Evolutionary conservation across 2,797 vertebrate species (phyloP).

Genomic region (Fundulus diaphanus): DNA sequence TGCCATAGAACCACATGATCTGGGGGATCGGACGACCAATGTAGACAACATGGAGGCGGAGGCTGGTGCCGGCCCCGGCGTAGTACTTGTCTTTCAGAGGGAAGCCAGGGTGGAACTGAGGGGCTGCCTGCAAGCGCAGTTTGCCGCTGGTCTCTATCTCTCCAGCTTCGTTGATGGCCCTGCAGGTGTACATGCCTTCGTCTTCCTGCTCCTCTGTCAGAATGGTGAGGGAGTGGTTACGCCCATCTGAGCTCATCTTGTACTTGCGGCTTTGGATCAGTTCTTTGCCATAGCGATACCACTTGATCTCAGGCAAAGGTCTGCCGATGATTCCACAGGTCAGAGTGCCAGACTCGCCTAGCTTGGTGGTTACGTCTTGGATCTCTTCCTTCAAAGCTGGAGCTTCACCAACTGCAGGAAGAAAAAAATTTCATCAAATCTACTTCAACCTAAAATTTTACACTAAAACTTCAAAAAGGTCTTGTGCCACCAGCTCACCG

Average conservation of each 20-base stretch:
- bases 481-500: conserved; percentile 79
- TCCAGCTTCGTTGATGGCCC: conserved; percentile 93
- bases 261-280: conserved; percentile 97
- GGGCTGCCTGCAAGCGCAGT: conserved; percentile 91
- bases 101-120: conserved; percentile 96
- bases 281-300: conserved; percentile 97
- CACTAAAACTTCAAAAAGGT: neutral
- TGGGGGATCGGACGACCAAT: conserved; percentile 97
- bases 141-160: conserved; percentile 97
- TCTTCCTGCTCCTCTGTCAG: conserved; percentile 98
- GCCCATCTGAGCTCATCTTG: conserved; percentile 98
- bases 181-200: conserved; percentile 96
- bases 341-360: conserved; percentile 92
- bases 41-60: conserved; percentile 95
- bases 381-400: conserved; percentile 91
- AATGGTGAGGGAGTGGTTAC: conserved; percentile 92
- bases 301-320: conserved; percentile 98
- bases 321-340: conserved; percentile 94
- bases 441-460: neutral
- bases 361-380: conserved; percentile 90
- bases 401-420: conserved; percentile 90
- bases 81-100: conserved; percentile 96
- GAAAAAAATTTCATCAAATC: conserved; percentile 22
- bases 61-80: conserved; percentile 91
- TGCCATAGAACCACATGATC: conserved; percentile 97